Evolutionary conservation across 1,140 invertebrate genomes (phyloP), one percentile per base, ranked within the genome.

Genomic region (Drosophila sulfurigaster): DNA sequence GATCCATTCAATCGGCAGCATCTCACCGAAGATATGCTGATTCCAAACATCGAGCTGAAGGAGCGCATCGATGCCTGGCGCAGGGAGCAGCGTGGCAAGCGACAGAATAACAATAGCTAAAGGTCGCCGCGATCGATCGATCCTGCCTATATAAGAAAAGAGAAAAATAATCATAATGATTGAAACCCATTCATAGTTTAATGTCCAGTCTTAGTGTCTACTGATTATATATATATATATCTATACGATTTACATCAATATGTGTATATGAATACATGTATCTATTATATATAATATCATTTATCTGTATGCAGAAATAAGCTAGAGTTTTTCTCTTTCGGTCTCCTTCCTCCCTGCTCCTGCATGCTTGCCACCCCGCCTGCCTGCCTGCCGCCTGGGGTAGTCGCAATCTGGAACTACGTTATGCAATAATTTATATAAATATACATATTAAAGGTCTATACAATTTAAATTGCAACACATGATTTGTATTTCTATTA

Each of bases 1-100:
- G 98, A 99, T 95, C 99, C 99, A 2, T 99, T 99, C 93, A 99
- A 98, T 92, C 94, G 99, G 48, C 98, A 99, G 92, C 96, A 96
- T 5, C 95, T 99, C 5, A 97, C 95, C 46, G 97, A 98, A 93
- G 97, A 98, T 73, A 96, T 97, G 95, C 94, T 99, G 16, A 82
- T 95, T 93, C 71, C 94, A 95, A 96, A 95, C 73, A 93, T 93
- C 28, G 96, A 97, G 78, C 93, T 97, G 51, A 97, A 97, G 93
- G 94, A 96, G 91, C 94, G 95, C 82, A 97, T 97, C 92, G 93
- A 95, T 46, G 94, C 94, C 59, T 97, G 97, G 97, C 96, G 96
- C 91, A 94, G 94, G 71, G 95, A 96, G 80, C 96, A 96, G 92
- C 94, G 94, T 41, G 94, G 86, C 65, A 92, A 92, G 72, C 79